Percentiles rank a stretch among this genome's conserved stretches.
Conservation (phyloP, 2,888 invertebrate genomes). For the Onchidella celtica region DNA sequence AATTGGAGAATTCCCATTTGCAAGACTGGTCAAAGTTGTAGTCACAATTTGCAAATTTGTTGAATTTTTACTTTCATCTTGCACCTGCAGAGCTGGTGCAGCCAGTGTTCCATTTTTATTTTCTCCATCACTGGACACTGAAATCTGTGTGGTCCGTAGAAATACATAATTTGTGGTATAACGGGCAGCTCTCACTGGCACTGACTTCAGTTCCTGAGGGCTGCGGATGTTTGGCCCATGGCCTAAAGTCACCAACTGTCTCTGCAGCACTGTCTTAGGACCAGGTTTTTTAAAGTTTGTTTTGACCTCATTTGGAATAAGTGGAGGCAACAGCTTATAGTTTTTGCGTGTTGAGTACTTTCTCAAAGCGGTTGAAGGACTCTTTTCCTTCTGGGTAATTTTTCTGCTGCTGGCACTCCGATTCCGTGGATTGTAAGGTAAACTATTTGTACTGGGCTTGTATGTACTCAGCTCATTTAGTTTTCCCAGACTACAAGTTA, state of each 20-base stretch:
- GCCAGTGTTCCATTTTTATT: no score
- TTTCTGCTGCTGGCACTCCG: neutral
- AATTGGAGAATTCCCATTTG: neutral
- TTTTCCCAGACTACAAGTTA: conserved; percentile 17
- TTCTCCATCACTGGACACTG: neutral
- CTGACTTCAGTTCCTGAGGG: conserved; percentile 11
- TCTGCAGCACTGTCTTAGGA: conserved; percentile 4
- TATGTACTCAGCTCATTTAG: conserved; percentile 23
- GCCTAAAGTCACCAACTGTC: conserved; percentile 41
- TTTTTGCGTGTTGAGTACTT: conserved; percentile 47
- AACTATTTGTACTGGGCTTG: neutral
- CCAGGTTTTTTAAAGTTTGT: conserved; percentile 11
- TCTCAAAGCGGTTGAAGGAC: conserved; percentile 10
- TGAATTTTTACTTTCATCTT: neutral
- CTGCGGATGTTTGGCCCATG: conserved; percentile 5
- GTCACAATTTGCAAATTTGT: neutral
- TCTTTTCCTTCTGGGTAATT: neutral
- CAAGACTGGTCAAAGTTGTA: neutral
- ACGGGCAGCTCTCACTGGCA: conserved; percentile 34
- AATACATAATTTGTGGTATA: conserved; percentile 41
- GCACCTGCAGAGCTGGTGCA: neutral
- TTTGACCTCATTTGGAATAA: conserved; percentile 36
- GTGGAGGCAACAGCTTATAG: conserved; percentile 44
- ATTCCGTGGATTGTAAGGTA: neutral
- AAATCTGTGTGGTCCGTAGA: conserved; percentile 15